Evolutionary conservation across 1,140 invertebrate species (phyloP).

Genomic region (Steinernema khuongi): DNA sequence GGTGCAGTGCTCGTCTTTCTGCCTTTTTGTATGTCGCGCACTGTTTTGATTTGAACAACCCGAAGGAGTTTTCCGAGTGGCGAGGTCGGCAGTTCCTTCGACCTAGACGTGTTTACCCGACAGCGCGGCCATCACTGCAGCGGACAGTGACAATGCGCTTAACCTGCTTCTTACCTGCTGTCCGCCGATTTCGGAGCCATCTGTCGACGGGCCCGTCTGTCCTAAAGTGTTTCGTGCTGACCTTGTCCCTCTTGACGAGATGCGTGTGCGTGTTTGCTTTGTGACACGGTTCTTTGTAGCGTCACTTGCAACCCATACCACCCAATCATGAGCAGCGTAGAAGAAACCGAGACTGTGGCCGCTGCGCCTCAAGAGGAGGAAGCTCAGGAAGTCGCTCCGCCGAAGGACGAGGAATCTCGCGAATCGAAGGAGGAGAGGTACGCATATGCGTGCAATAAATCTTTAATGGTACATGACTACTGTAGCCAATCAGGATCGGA

Average conservation of each 20-base stretch:
- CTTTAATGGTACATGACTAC: not conserved
- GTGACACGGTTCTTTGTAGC: not conserved
- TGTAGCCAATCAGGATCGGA: slow-evolving; percentile 7
- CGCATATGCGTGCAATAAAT: not conserved
- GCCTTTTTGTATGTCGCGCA: not conserved
- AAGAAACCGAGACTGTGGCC: not conserved
- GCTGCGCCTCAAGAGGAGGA: slow-evolving; percentile 15
- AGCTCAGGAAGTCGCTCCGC: slow-evolving; percentile 2
- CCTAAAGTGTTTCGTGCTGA: not conserved
- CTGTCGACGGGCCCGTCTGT: not conserved
- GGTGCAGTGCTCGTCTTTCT: not conserved
- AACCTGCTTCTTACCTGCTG: not conserved
- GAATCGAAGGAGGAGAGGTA: not conserved
- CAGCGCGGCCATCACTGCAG: not conserved
- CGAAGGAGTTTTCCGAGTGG: not conserved
- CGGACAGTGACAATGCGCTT: not conserved
- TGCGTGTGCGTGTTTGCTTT: not conserved
- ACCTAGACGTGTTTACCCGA: not conserved
- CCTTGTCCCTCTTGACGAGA: not conserved
- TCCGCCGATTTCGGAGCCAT: not conserved
- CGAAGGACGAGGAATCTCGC: slow-evolving; percentile 25
- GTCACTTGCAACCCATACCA: not conserved
- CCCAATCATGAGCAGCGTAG: not conserved
- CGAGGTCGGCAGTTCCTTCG: not conserved
- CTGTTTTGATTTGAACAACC: not conserved